Percentiles rank a stretch among this genome's conserved stretches.
These are phyloP conservation scores for Tenthredo livida DNA, from an alignment of 2,888 invertebrate genomes.

Conservation along the genomic window DNA sequence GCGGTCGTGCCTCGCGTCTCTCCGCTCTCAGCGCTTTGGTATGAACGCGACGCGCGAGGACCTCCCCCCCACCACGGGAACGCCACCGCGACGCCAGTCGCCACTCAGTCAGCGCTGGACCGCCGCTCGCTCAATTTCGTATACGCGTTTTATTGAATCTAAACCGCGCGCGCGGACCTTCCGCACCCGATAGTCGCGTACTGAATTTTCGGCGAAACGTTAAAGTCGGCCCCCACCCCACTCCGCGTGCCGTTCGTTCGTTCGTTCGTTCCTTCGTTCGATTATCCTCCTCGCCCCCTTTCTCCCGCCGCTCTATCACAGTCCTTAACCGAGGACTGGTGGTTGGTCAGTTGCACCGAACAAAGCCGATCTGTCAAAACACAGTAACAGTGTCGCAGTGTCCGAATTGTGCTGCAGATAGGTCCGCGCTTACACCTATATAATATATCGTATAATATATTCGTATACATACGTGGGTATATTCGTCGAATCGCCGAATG, in stretches of 20 bases:
- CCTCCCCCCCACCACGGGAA: conserved; percentile 70
- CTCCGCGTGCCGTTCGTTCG: background rate
- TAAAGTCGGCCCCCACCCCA: background rate
- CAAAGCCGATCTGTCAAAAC: conserved; percentile 31
- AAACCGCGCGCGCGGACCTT: conserved; percentile 46
- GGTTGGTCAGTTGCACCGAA: conserved; percentile 17
- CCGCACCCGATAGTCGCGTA: conserved; percentile 14
- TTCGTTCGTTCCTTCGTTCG: background rate
- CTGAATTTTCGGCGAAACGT: background rate
- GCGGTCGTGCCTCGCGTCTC: conserved; percentile 5
- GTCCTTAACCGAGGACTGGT: conserved; percentile 9
- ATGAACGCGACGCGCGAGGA: conserved; percentile 57
- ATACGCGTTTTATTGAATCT: conserved; percentile 49
- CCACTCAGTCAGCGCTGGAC: conserved; percentile 78
- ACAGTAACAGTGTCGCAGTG: background rate
- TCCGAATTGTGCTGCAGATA: background rate
- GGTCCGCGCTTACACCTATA: background rate
- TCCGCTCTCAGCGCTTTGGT: conserved; percentile 33
- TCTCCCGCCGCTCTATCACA: background rate
- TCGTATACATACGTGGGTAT: background rate
- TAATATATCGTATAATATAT: background rate
- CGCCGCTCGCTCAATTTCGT: conserved; percentile 76
- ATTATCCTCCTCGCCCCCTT: background rate
- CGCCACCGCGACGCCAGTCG: conserved; percentile 75
- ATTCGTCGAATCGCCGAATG: background rate